phyloP scores from a whole-genome alignment of 2,888 invertebrate genomes.

The Agapostemon virescens region DNA sequence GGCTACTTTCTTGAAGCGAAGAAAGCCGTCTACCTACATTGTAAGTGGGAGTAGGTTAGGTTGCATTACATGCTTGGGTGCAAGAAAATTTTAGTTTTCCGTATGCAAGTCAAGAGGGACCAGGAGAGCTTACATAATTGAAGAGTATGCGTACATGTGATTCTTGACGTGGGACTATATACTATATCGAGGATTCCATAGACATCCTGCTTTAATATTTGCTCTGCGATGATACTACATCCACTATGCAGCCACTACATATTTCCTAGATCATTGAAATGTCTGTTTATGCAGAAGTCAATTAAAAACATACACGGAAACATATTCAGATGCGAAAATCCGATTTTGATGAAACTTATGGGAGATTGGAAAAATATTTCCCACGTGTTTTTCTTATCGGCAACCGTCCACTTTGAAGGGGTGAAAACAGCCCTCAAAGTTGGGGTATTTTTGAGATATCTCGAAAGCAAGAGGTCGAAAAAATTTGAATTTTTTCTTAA shows the following conservation, averaged over 20 bases:
- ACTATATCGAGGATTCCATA: not conserved
- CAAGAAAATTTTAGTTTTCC: constrained; percentile 40
- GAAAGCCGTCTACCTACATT: constrained; percentile 77
- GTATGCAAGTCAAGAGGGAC: constrained; percentile 18
- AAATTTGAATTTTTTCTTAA: too few species aligned
- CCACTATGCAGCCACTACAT: too few species aligned
- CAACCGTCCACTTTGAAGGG: too few species aligned
- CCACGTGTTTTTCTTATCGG: too few species aligned
- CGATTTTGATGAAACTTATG: too few species aligned
- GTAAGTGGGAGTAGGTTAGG: constrained; percentile 63
- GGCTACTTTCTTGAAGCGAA: constrained; percentile 62
- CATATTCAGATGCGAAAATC: too few species aligned
- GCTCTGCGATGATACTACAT: too few species aligned
- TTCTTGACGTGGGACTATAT: not conserved
- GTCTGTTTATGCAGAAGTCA: not conserved
- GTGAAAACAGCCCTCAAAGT: too few species aligned
- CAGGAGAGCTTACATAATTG: constrained; percentile 36
- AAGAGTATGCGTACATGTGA: not conserved
- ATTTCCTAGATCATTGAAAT: not conserved
- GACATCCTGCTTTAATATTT: not conserved
- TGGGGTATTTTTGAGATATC: too few species aligned
- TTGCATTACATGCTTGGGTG: constrained; percentile 30
- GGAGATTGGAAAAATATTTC: too few species aligned
- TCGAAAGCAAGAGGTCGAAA: too few species aligned
- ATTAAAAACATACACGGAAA: too few species aligned